Evolutionary conservation across 1,140 invertebrate species (phyloP).

Genomic region (Cataglyphis hispanica): DNA sequence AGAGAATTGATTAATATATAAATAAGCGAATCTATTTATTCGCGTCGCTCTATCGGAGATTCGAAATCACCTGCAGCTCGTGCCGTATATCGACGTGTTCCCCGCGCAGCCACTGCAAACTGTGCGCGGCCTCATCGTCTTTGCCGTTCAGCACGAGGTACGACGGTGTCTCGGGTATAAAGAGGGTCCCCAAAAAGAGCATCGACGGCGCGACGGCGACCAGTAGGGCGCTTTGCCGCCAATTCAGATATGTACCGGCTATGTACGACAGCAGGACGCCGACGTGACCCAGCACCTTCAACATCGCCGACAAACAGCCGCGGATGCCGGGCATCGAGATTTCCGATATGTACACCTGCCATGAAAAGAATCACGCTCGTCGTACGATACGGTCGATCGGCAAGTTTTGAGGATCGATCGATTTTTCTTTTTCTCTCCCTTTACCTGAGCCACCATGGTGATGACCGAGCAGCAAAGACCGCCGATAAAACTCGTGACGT

Average conservation of each 20-base stretch:
- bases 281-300: conserved; percentile 94
- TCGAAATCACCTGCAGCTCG: conserved; percentile 87
- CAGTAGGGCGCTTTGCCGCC: conserved; percentile 92
- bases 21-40: background rate
- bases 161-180: conserved; percentile 94
- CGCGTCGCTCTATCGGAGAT: background rate
- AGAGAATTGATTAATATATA: background rate
- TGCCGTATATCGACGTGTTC: conserved; percentile 90
- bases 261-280: conserved; percentile 94
- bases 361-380: conserved; percentile 12
- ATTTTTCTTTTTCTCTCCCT: background rate
- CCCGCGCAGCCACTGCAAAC: conserved; percentile 92
- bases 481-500: conserved; percentile 92
- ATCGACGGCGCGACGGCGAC: conserved; percentile 91
- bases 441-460: conserved; percentile 92
- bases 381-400: background rate
- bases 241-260: conserved; percentile 92
- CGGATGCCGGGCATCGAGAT: conserved; percentile 94
- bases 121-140: conserved; percentile 92
- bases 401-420: background rate
- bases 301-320: conserved; percentile 93
- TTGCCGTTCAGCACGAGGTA: conserved; percentile 91
- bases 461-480: conserved; percentile 93
- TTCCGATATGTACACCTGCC: conserved; percentile 95
- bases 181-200: conserved; percentile 90